Evolutionary conservation across 37 sponge, comb jelly and placozoan species (phyloP).

Genomic region (Oopsacas minuta): DNA sequence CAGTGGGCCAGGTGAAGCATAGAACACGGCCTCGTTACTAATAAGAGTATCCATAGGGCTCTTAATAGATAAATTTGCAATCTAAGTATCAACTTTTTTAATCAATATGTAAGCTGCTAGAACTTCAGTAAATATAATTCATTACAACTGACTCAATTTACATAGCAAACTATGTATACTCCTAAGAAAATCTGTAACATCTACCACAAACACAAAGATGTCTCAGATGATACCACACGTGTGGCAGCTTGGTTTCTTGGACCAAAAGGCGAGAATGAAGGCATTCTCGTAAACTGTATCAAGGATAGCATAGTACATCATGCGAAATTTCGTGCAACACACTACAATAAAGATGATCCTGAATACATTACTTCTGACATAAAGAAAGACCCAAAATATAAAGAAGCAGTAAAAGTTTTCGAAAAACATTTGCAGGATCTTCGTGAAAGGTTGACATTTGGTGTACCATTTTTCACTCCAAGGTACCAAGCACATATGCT

Average conservation of each 20-base stretch:
- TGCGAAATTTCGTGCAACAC: not conserved
- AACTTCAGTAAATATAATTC: too few relatives aligned
- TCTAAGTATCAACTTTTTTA: too few relatives aligned
- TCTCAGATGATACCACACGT: too few relatives aligned
- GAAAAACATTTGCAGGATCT: not conserved
- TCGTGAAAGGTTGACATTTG: not conserved
- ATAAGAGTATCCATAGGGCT: too few relatives aligned
- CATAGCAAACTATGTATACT: too few relatives aligned
- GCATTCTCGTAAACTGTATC: constrained; percentile 16
- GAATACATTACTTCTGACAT: constrained; percentile 22
- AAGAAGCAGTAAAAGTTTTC: not conserved
- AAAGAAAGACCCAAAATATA: constrained; percentile 10
- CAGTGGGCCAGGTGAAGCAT: too few relatives aligned
- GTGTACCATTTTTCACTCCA: constrained; percentile 26
- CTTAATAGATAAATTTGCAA: too few relatives aligned
- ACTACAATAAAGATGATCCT: constrained; percentile 21
- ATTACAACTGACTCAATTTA: too few relatives aligned
- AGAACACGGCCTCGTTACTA: too few relatives aligned
- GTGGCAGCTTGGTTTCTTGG: constrained; percentile 24
- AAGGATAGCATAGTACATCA: constrained; percentile 15
- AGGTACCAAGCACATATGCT: constrained; percentile 26
- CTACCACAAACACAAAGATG: too few relatives aligned
- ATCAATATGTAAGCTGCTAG: too few relatives aligned
- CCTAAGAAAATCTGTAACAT: too few relatives aligned
- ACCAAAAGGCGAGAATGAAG: constrained; percentile 21